Evolutionary conservation across 2,113 vertebrate genomes (phyloP), one percentile per base, ranked within the genome.

Genomic region (Galemys pyrenaicus): DNA sequence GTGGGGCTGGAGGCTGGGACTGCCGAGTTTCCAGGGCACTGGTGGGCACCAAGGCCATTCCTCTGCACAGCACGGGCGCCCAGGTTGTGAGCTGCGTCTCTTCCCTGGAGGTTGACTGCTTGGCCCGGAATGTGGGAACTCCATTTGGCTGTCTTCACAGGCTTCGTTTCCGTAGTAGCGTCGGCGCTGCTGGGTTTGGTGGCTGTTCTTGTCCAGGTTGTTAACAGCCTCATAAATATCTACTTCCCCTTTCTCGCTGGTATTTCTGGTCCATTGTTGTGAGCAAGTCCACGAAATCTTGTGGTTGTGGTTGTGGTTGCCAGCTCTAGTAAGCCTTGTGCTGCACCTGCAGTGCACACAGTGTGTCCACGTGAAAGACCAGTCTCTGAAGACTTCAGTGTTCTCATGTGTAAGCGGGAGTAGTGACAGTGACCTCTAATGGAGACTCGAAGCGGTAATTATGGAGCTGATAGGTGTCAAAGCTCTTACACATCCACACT

Each of bases 141-240:
- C 75, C 9, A 32, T 80, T 75, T 78, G 81, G 95, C 91, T 58
- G 4, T 94, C 83, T 94, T 88, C 78, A 73, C 28, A 22, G 67
- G n/a, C 41, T 95, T 68, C 39, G 12, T 73, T 87, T 85, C 28
- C 79, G 71, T 88, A 64, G 79, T 62, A 83, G 49, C 4, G 37
- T 74, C 60, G 87, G 67, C 11, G 11, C 41, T 19, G 1, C 81
- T 85, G 86, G 64, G 58, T 87, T 70, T 82, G 94, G 86, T 44
- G 37, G 28, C 10, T 9, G 60, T 78, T 85, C 92, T 86, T 67
- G 88, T 79, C 54, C 87, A 84, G 85, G 90, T 81, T 96, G 80
- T 89, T 93, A 89, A 75, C 32, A 96, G 51, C 20, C 71, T 46
- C 80, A 37, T 80, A 95, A 71, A 93, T 49, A 41, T n/a, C 58